Evolutionary conservation across 64 coral and sea anemone genomes (phyloP), one percentile per base, ranked within the genome.

Genomic region (Pocillopora damicornis): DNA sequence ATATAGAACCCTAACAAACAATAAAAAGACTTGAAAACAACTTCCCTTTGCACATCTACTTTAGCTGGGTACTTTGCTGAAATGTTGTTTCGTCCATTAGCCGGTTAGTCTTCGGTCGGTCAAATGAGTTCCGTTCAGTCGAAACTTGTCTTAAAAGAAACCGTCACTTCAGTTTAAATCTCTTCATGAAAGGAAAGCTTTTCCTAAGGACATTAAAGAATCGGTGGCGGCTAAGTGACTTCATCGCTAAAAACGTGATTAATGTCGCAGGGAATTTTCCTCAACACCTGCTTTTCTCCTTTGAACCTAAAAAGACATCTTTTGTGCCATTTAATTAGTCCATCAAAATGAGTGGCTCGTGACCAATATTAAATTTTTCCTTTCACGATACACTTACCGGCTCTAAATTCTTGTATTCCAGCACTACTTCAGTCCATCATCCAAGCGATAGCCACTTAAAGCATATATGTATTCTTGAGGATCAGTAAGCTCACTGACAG

Each of bases 231-330:
- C 56, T 4, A 14, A 59, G 25, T 5, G n/a, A 79, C 59, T 60
- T 60, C 5, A 79, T 59, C 59, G 58, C 60, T 9, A n/a, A 10
- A 79, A 26, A 60, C 14, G 0, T n/a, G 11, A 9, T 60, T 79
- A 26, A 79, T 3, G 5, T 60, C 60, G 23, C 12, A 61, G 51
- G 3, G 25, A 79, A 79, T n/a, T 77, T 77, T 58, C 35, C 75
- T 57, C 56, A 79, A 30, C 77, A 79, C 77, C 77, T 79, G 77
- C n/a, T 58, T 59, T 58, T 79, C 12, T 79, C 38, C 56, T 60
- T 79, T 79, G 5, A 79, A 79, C 58, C 22, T 35, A 15, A 15
- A 79, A 79, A 79, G 77, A 22, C 60, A 14, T 60, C 20, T 15
- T 79, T 79, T 79, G 77, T 79, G 1, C n/a, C 26, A 11, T 59